Base-by-base conservation (phyloP, 1,140 invertebrate species). In the Acyrthosiphon pisum region DNA sequence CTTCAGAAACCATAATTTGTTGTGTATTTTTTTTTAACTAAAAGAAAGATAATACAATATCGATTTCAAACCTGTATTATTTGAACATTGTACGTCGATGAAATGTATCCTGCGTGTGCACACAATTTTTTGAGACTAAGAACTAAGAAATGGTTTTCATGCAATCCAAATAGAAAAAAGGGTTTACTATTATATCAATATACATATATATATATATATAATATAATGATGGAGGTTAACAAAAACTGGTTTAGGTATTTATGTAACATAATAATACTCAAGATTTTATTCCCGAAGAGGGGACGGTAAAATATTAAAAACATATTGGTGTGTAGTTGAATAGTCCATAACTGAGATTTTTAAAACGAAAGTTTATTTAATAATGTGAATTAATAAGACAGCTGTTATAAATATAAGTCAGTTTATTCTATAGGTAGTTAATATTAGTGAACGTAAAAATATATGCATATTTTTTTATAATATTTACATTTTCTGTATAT, bases 1-100 rank as follows among this genome's bases (percentile, higher is more conserved):
- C 37, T 90, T 90, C 89, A 46, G 56, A 90, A 68, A 60, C 53
- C 89, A 60, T 90, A 60, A 41, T 56, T 44, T 20, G 4, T 44
- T 60, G 14, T 68, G 56, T 26, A 26, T 68, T 68, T 68, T 60
- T 56, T 87, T 87, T 44, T 11, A 86, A 44, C 26, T 86, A 83
- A 35, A 86, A 30, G 41, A 90, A 20, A 22, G 2, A 6, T 1
- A 41, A 26, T 18, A 53, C 20, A n/a, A 60, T 90, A 90, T 90
- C 41, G 26, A 90, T 90, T 90, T 90, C 89, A 23, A 60, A 87
- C 84, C 44, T 87, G 20, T 7, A 18, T 86, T 26, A 26, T 44
- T 44, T 86, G 9, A 86, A 41, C 11, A 86, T 44, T 44, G 6
- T 86, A 44, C 23, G 22, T 86, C 22, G 9, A 41, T 86, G 23